Conservation (phyloP, 1,140 invertebrate species). For the Aethina tumida region DNA sequence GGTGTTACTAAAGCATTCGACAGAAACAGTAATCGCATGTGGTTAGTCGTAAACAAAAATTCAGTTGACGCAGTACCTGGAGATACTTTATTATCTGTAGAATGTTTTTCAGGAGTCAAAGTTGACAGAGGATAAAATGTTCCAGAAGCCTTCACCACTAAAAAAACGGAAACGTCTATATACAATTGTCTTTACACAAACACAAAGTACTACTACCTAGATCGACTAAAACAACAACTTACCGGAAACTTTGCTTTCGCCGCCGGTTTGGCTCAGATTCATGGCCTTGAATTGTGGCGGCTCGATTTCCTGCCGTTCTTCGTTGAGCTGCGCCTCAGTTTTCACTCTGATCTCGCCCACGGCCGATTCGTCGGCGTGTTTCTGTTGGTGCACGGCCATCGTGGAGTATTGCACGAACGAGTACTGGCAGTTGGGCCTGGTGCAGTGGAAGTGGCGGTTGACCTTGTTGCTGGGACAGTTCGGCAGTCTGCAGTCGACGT, state of each 20-base stretch:
- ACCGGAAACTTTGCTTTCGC: conserved; percentile 33
- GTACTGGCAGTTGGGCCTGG: conserved; percentile 60
- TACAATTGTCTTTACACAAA: conserved; percentile 9
- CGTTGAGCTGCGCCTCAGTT: conserved; percentile 19
- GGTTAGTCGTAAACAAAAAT: too few relatives aligned
- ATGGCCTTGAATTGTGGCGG: conserved; percentile 23
- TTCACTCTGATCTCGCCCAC: conserved; percentile 15
- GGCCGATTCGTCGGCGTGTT: conserved; percentile 36
- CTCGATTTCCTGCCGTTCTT: conserved; percentile 7
- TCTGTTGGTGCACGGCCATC: conserved; percentile 63
- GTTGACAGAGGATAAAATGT: conserved; percentile 87
- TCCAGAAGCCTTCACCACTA: conserved; percentile 86
- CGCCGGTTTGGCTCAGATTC: conserved; percentile 22
- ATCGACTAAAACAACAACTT: conserved; percentile 13
- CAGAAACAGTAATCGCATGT: too few relatives aligned
- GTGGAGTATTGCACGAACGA: conserved; percentile 64
- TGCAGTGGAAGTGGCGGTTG: conserved; percentile 71
- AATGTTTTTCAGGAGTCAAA: conserved; percentile 45
- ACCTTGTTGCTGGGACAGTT: conserved; percentile 47
- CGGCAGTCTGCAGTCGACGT: conserved; percentile 61
- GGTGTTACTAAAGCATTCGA: not conserved
- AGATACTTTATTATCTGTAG: too few relatives aligned
- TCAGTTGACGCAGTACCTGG: too few relatives aligned
- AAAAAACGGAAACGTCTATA: conserved; percentile 43
- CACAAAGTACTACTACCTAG: not conserved